Evolutionary conservation across 2,113 vertebrate genomes (phyloP), one percentile per base, ranked within the genome.

Genomic region (Heptranchias perlo): DNA sequence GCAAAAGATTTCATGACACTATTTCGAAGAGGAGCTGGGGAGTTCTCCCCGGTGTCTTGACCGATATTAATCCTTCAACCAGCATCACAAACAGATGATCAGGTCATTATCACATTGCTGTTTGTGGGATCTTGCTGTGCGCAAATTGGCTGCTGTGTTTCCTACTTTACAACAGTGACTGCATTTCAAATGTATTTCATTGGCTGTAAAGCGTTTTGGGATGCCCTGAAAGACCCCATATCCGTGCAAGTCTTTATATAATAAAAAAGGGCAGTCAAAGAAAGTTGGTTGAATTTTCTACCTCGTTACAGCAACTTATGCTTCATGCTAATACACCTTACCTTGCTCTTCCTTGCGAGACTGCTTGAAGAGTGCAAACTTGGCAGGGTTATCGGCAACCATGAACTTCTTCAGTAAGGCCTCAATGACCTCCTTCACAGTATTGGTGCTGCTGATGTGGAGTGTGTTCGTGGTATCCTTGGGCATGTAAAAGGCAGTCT

Each of bases 321-420:
- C n/a, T 18, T 23, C 31, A 58, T 5, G 1, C 31, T 35, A 10
- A n/a, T 7, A n/a, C 95, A 89, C 0, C 96, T 96, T 98, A 99
- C 99, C 99, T 97, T 99, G 99, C 97, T 99, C 99, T 96, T 99
- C 99, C 94, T 98, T 97, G 96, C 97, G 97, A 97, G 98, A 99
- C 82, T 98, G 98, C 96, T 99, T 99, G 97, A 99, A 99, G 97
- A 99, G 98, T 97, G 99, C 99, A 96, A 99, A 99, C 97, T 99
- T 99, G 0, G 98, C 98, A 8, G 99, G 99, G 97, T 99, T 99
- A 98, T 99, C 99, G 0, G 98, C 98, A 76, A 99, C 98, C 0
- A 98, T 98, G 97, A 99, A 99, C 97, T 99, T 99, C 65, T 97
- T 98, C 96, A 99, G 98, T 97, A 99, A 97, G 96, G 99, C 99